Percentiles rank a stretch among this genome's conserved stretches.
phyloP scores from a whole-genome alignment of 2,797 vertebrate genomes.

The Scyliorhinus canicula region DNA sequence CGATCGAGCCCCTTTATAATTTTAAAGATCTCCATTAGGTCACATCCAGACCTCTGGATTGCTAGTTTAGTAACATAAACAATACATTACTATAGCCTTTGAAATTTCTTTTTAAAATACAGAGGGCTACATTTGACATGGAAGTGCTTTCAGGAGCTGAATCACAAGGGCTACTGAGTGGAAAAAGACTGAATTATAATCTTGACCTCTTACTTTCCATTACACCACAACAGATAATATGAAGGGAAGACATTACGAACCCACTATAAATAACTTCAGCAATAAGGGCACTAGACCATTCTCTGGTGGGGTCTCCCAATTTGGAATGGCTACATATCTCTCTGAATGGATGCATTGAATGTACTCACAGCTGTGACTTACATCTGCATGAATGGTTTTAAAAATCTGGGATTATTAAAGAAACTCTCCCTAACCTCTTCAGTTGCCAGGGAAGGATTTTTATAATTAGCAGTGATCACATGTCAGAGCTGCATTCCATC shows the following conservation, averaged over 20 bases:
- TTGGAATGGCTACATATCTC: not conserved
- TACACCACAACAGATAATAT: constrained; percentile 1
- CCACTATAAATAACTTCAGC: constrained; percentile 10
- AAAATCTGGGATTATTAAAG: not conserved
- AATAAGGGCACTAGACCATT: not conserved
- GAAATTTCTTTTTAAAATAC: not conserved
- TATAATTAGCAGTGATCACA: not conserved
- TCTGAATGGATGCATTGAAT: not conserved
- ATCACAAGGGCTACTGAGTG: not conserved
- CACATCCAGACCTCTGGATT: not conserved
- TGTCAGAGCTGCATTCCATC: not conserved
- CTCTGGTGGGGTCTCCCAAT: not conserved
- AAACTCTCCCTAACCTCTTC: not conserved
- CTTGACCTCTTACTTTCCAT: not conserved
- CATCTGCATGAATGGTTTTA: not conserved
- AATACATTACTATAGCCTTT: not conserved
- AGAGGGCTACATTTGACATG: not conserved
- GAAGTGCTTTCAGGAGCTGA: not conserved
- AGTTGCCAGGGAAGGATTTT: not conserved
- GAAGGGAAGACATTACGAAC: not conserved
- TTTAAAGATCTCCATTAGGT: not conserved
- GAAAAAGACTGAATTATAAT: too few relatives aligned
- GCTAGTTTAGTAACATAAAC: not conserved
- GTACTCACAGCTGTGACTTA: not conserved
- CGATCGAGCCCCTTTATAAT: not conserved